Percentiles rank a stretch among this genome's conserved stretches.
These are phyloP conservation scores for Pollenia amentaria DNA, from an alignment of 2,888 invertebrate species.

Conservation along the genomic window DNA sequence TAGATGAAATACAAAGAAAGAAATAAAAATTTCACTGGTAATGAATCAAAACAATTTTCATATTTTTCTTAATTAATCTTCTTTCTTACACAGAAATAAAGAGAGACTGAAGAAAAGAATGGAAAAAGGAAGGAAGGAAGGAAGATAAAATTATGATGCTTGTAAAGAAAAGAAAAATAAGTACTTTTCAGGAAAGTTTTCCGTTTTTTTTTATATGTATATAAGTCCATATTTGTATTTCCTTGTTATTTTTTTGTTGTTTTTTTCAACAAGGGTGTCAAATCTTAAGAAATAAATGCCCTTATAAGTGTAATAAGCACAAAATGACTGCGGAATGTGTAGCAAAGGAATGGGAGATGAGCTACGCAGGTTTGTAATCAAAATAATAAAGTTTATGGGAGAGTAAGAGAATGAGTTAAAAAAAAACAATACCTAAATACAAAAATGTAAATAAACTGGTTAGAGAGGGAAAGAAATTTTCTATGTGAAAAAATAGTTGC, in stretches of 20 bases:
- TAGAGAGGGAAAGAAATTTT: slow-evolving; percentile 7
- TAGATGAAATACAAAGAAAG: slow-evolving; percentile 58
- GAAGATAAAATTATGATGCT: slow-evolving; percentile 43
- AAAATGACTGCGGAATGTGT: slow-evolving; percentile 58
- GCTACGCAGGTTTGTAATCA: background rate
- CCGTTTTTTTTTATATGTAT: slow-evolving; percentile 16
- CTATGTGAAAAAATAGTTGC: too few relatives aligned
- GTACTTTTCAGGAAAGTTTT: slow-evolving; percentile 26
- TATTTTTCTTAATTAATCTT: slow-evolving; percentile 84
- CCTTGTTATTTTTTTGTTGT: slow-evolving; percentile 1
- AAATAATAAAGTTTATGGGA: background rate
- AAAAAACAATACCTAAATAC: slow-evolving; percentile 77
- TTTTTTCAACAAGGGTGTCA: slow-evolving; percentile 58
- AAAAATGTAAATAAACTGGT: slow-evolving; percentile 52
- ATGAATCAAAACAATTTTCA: slow-evolving; percentile 83
- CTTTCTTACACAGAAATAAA: slow-evolving; percentile 72
- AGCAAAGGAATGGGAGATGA: background rate
- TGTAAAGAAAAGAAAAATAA: slow-evolving; percentile 37
- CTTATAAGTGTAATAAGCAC: slow-evolving; percentile 70
- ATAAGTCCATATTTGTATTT: background rate
- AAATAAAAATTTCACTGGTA: slow-evolving; percentile 78
- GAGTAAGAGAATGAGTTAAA: slow-evolving; percentile 16
- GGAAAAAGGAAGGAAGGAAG: slow-evolving; percentile 28
- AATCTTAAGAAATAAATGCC: slow-evolving; percentile 71
- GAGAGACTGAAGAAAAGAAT: slow-evolving; percentile 23